Evolutionary conservation across 1,140 invertebrate species (phyloP), one percentile per base, ranked within the genome.

Genomic region (Tetramorium parvispinum): DNA sequence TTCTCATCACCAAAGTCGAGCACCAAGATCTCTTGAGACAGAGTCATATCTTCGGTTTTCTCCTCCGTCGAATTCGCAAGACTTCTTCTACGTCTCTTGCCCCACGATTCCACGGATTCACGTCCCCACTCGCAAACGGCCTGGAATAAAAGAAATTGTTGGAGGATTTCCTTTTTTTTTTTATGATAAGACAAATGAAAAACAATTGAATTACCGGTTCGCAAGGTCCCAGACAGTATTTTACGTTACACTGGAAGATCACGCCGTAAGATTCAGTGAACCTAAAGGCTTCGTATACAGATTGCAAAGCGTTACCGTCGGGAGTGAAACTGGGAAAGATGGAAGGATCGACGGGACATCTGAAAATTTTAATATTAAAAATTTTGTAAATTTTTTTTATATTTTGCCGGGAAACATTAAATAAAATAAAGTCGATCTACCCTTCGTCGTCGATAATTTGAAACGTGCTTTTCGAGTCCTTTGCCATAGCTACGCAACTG

Each of bases 181-280:
- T 6, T 11, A 57, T 32, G 18, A 11, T 13, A 2, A 1, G 3
- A 11, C 0, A 21, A 24, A 49, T 11, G 4, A 1, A 37, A 40
- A n/a, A 7, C 0, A 49, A 53, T 85, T 10, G n/a, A 32, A 96
- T 97, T 96, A 98, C 98, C 91, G 98, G 98, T 95, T 99, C 98
- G 93, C 98, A 99, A 81, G 98, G 98, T 94, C 98, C 98, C 66
- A 99, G 96, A 95, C 98, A 99, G 94, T 99, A 99, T 94, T 99
- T 99, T 85, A 99, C 98, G 93, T 99, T 99, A 94, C 98, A 99
- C 93, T 99, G 98, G 97, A 99, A 99, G 93, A 99, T 99, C 61
- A 99, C 98, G 21, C 98, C 98, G 89, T 99, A 99, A 27, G 98
- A 99, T 93, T 99, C 98, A 0, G 98, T 99, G 93, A 99, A 99